Percentiles rank a stretch among this genome's conserved stretches.
phyloP scores from a whole-genome alignment of 2,113 vertebrate genomes.

The Delphinapterus leucas region DNA sequence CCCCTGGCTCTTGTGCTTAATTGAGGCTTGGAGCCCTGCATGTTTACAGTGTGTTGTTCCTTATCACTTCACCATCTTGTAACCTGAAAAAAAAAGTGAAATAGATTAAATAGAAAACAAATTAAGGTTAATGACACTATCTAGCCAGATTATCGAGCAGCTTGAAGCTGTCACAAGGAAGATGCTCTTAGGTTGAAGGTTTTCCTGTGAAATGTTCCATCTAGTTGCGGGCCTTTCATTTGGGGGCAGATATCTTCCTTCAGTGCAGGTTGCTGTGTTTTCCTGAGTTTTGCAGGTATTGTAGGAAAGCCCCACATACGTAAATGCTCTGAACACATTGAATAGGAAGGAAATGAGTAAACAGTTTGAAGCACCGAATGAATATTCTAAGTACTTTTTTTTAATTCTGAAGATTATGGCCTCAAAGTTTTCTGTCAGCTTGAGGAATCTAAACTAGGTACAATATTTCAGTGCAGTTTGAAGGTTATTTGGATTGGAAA shows the following conservation, averaged over 20 bases:
- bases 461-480: neutral
- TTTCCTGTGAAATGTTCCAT: neutral
- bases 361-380: neutral
- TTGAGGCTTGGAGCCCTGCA: neutral
- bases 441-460: neutral
- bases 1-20: rapidly evolving
- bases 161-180: neutral
- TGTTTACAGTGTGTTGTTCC: neutral
- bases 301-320: neutral
- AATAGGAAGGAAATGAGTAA: neutral
- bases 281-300: no score
- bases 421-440: neutral
- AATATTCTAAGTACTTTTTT: neutral
- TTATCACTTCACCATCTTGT: neutral
- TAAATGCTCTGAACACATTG: neutral
- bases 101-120: neutral
- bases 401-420: neutral
- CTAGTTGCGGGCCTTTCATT: neutral
- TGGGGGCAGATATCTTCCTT: neutral
- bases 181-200: no score
- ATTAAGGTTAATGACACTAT: neutral
- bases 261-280: neutral
- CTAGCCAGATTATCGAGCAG: rapidly evolving
- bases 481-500: neutral
- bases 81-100: neutral